Percentiles rank a stretch among this genome's conserved stretches.
Conservation (phyloP, 2,888 invertebrate genomes). For the Noctua comes region DNA sequence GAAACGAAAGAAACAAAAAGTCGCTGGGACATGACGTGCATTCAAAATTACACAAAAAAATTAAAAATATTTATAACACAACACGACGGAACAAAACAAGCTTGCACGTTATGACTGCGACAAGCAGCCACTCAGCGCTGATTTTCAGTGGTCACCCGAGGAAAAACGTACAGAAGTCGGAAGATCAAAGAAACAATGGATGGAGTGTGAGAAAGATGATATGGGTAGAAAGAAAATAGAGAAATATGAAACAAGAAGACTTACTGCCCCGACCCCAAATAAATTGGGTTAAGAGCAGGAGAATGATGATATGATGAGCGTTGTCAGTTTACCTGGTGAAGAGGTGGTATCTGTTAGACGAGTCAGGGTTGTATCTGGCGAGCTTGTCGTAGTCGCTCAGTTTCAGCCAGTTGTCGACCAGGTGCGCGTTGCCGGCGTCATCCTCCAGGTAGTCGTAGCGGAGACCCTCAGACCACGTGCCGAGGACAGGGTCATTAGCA, state of each 20-base stretch:
- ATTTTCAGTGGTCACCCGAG: too few relatives aligned
- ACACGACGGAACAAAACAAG: too few relatives aligned
- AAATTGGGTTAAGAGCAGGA: not conserved
- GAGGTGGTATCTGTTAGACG: conserved; percentile 54
- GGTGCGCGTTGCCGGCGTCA: conserved; percentile 41
- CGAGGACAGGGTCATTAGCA: conserved; percentile 47
- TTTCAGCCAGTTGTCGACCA: conserved; percentile 64
- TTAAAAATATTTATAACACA: too few relatives aligned
- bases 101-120: too few relatives aligned
- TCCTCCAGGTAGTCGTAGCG: conserved; percentile 62
- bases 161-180: too few relatives aligned
- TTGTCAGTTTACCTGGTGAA: conserved; percentile 45
- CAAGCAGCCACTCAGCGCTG: too few relatives aligned
- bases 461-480: conserved; percentile 52
- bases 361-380: conserved; percentile 57
- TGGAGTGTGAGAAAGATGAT: not conserved
- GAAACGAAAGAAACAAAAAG: too few relatives aligned
- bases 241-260: not conserved
- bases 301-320: not conserved
- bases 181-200: not conserved
- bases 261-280: too few relatives aligned
- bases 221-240: not conserved
- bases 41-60: too few relatives aligned
- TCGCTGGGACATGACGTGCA: too few relatives aligned
- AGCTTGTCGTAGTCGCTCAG: conserved; percentile 49